These are phyloP conservation scores for Myotis davidii DNA, from an alignment of 2,113 vertebrate genomes.

Conservation along the genomic window DNA sequence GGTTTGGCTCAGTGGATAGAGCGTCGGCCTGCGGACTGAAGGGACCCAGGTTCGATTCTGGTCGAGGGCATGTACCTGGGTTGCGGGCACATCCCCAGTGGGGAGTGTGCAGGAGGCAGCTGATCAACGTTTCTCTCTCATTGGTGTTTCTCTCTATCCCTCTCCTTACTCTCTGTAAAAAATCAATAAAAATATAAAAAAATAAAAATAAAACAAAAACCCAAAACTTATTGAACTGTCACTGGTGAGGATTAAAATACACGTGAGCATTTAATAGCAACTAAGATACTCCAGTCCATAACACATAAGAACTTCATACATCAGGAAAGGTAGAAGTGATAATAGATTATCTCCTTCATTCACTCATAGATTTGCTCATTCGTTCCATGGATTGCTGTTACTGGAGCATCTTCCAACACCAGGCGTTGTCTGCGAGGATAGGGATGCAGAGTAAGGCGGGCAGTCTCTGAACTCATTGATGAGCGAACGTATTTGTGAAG, in stretches of 20 bases:
- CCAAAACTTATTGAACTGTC: not conserved
- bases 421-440: not conserved
- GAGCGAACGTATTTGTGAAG: not conserved
- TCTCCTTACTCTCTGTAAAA: no score
- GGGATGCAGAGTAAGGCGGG: not conserved
- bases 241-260: not conserved
- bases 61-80: no score
- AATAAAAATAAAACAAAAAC: not conserved
- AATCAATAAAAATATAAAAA: not conserved
- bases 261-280: not conserved
- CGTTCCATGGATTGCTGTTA: not conserved
- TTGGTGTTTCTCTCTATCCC: no score
- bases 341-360: not conserved
- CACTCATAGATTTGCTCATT: not conserved
- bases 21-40: no score
- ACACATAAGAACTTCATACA: not conserved
- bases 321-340: not conserved
- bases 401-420: fast-evolving
- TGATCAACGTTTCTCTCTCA: no score
- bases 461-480: not conserved
- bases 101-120: no score
- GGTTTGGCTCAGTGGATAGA: no score
- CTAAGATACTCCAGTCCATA: not conserved
- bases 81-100: no score
- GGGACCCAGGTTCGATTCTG: no score